A percentile compares a stretch with the other conserved stretches of the same genome.
Conservation (phyloP, 2,797 vertebrate genomes). For the Rallus crepitans region DNA sequence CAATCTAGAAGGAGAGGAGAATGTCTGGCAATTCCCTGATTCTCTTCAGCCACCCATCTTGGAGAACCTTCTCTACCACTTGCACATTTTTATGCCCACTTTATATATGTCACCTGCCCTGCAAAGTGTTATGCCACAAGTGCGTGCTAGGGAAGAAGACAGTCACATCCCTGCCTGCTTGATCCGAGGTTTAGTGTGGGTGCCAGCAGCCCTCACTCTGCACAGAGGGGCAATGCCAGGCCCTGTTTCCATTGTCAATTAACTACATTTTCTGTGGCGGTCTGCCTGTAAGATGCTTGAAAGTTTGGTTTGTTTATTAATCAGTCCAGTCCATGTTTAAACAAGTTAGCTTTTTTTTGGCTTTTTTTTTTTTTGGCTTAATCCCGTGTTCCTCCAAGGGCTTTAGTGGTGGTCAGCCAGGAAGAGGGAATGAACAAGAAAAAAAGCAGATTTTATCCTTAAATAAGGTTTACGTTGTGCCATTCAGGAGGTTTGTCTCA, state of each 20-base stretch:
- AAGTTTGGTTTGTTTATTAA: background rate
- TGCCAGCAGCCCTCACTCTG: background rate
- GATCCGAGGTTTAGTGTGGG: background rate
- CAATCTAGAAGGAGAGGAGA: background rate
- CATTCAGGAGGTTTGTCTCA: background rate
- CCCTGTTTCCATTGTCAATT: background rate
- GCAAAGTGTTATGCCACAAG: background rate
- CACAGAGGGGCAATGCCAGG: fast-evolving
- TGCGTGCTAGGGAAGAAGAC: background rate
- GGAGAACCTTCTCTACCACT: background rate
- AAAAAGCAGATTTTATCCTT: background rate
- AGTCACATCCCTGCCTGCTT: background rate
- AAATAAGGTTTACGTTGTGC: background rate
- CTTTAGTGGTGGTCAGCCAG: background rate
- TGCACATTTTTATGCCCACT: background rate
- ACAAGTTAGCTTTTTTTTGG: background rate
- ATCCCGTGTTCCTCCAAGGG: background rate
- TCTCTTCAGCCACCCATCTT: conserved; percentile 6
- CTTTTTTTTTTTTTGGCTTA: background rate
- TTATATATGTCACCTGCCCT: background rate
- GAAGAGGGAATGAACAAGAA: background rate
- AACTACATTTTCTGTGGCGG: background rate
- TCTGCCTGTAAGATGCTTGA: background rate
- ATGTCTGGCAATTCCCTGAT: conserved; percentile 3
- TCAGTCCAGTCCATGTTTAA: background rate